phyloP scores from a whole-genome alignment of 2,797 vertebrate species.

The Typhlichthys subterraneus region DNA sequence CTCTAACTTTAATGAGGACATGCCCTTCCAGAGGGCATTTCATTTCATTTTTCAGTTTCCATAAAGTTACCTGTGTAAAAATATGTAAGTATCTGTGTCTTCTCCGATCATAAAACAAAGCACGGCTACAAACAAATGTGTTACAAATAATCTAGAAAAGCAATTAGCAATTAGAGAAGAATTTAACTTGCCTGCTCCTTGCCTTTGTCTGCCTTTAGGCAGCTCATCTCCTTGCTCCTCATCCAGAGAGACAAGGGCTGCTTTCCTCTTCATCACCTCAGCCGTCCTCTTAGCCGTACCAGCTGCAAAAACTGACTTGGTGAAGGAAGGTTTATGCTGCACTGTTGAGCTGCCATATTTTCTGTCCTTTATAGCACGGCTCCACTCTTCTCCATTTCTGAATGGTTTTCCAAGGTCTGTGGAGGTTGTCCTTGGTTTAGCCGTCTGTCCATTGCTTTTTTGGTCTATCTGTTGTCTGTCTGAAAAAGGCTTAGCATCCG shows the following conservation, averaged over 20 bases:
- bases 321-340: conserved; percentile 18
- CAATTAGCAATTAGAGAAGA: neutral
- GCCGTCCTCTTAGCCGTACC: conserved; percentile 79
- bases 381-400: neutral
- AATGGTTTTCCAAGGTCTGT: neutral
- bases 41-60: too few relatives aligned
- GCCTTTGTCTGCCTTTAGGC: neutral
- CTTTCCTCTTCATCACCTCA: conserved; percentile 55
- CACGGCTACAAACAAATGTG: too few relatives aligned
- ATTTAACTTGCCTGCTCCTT: conserved; percentile 28
- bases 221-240: conserved; percentile 1
- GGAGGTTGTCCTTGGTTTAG: conserved; percentile 9
- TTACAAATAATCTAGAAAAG: too few relatives aligned
- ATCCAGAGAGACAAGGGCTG: neutral
- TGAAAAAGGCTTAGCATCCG: conserved; percentile 5
- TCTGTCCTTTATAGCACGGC: conserved; percentile 2
- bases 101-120: too few relatives aligned
- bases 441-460: conserved; percentile 15
- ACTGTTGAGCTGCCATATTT: conserved; percentile 1
- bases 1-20: too few relatives aligned
- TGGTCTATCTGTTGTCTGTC: neutral
- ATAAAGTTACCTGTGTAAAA: too few relatives aligned
- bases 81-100: too few relatives aligned
- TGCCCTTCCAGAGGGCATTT: too few relatives aligned
- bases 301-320: conserved; percentile 81